Evolutionary conservation across 2,113 vertebrate genomes (phyloP).

Genomic region (Chitala chitala): DNA sequence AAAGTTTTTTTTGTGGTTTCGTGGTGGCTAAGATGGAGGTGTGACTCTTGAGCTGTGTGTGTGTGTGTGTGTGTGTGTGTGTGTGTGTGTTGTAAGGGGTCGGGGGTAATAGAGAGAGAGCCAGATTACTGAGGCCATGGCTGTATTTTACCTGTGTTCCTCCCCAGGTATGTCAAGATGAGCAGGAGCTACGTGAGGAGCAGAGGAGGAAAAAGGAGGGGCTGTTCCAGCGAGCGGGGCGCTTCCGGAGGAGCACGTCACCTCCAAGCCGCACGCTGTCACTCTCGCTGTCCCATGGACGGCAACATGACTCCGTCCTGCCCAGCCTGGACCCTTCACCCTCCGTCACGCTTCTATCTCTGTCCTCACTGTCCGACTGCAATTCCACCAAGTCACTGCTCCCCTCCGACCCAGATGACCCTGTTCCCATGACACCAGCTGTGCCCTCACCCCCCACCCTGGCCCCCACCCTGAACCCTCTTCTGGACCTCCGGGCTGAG

Average conservation of each 20-base stretch:
- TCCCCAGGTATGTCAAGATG: slow-evolving; percentile 62
- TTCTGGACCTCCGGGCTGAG: slow-evolving; percentile 77
- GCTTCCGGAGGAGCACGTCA: slow-evolving; percentile 68
- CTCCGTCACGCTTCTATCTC: slow-evolving; percentile 76
- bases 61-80: too few species aligned
- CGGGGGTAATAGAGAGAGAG: too few species aligned
- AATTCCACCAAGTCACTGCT: slow-evolving; percentile 85
- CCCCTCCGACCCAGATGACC: slow-evolving; percentile 76
- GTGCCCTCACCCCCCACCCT: slow-evolving; percentile 35
- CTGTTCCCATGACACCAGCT: slow-evolving; percentile 40
- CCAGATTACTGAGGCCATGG: not conserved
- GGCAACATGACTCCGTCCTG: slow-evolving; percentile 49
- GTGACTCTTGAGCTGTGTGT: too few species aligned
- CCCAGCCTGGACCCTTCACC: slow-evolving; percentile 63
- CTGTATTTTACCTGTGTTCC: not conserved
- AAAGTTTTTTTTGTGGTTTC: too few species aligned
- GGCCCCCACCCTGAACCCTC: slow-evolving; percentile 61
- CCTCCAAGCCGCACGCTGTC: slow-evolving; percentile 60
- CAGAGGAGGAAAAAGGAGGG: slow-evolving; percentile 74
- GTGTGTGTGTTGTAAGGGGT: too few species aligned
- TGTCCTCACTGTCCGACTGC: slow-evolving; percentile 84
- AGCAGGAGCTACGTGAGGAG: slow-evolving; percentile 68
- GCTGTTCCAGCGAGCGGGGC: slow-evolving; percentile 73
- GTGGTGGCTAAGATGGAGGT: not conserved
- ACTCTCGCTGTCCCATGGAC: slow-evolving; percentile 52